Conservation (phyloP, 2,113 vertebrate species). For the Bos javanicus region DNA sequence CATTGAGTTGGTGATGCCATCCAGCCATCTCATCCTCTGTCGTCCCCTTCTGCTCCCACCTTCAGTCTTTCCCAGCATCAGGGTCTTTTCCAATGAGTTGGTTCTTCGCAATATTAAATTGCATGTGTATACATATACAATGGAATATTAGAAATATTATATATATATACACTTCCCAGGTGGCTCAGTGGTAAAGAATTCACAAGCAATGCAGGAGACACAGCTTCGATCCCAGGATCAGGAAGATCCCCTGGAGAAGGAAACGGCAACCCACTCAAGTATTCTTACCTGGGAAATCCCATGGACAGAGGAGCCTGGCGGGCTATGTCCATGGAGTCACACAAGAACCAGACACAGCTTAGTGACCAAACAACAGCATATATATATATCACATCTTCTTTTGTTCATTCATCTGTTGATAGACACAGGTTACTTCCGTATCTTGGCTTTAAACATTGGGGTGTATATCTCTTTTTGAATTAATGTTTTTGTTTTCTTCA, state of each 20-base stretch:
- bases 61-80: neutral
- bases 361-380: neutral
- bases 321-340: neutral
- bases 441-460: neutral
- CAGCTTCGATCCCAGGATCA: neutral
- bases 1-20: accelerated
- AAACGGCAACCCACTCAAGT: neutral
- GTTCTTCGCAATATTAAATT: neutral
- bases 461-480: neutral
- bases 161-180: neutral
- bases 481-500: neutral
- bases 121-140: neutral
- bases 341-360: neutral
- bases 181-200: neutral
- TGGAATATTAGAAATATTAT: neutral
- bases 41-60: accelerated
- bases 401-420: neutral
- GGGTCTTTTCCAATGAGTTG: neutral
- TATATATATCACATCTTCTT: neutral
- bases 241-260: neutral
- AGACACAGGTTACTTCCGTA: neutral
- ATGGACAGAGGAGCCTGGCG: neutral
- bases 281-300: neutral
- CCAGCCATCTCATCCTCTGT: neutral
- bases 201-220: neutral